Evolutionary conservation across 64 coral and sea anemone genomes (phyloP), one percentile per base, ranked within the genome.

Genomic region (Montipora sp.): DNA sequence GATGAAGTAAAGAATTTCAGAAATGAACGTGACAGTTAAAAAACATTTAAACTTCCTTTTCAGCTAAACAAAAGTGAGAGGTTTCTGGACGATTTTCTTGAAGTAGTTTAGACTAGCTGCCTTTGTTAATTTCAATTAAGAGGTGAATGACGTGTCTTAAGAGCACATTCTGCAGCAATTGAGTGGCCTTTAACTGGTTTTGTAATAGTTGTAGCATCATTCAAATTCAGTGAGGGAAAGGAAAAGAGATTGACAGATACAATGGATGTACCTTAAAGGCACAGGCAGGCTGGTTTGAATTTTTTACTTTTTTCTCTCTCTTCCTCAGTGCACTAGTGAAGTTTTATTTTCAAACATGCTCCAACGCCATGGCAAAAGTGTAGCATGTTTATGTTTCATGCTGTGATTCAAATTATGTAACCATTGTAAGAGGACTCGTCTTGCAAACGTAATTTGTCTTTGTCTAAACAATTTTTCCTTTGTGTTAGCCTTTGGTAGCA

Each of bases 71-170:
- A 48, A 13, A 49, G 5, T 44, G 22, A 51, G 65, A 85, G 10
- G 48, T 49, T 85, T 72, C 82, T 85, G 9, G 82, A 84, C 70
- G 16, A 68, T 68, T 50, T 20, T 49, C 14, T 78, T 78, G 44
- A 15, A 49, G 49, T 78, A 47, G 11, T 78, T n/a, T 45, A 3
- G 14, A 20, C n/a, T 74, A 43, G 22, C 27, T 14, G 9, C 60
- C 60, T 11, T 4, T 63, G 14, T 4, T 63, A 63, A 63, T 14
- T 63, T 7, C 60, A 63, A 12, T 63, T 12, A 63, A 63, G 8
- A 12, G 19, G 68, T 20, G 4, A 71, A 2, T 71, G 21, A 71
- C 8, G 5, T n/a, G 68, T 23, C 5, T 22, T 23, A 7, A 71
- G 4, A 71, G 20, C 4, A 4, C 10, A 15, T 71, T 71, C 19